A percentile compares a stretch with the other conserved stretches of the same genome.
These are phyloP conservation scores for Mnemiopsis leidyi DNA, from an alignment of 37 sponge, comb jelly and placozoan genomes.

Conservation along the genomic window DNA sequence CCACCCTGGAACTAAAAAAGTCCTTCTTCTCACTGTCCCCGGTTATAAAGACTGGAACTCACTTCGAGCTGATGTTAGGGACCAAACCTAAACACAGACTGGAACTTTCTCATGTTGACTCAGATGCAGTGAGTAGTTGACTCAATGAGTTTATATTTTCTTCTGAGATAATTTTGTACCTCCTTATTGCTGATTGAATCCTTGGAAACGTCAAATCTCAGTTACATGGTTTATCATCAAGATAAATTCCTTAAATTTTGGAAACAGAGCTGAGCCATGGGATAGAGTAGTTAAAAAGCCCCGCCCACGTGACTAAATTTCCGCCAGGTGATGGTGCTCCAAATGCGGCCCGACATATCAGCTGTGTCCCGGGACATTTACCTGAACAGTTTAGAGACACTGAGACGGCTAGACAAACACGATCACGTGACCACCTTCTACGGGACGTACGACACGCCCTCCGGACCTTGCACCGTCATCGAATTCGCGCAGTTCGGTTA, in stretches of 20 bases:
- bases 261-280: no score
- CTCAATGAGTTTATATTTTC: no score
- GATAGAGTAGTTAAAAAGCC: no score
- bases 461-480: background rate
- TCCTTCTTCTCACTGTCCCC: background rate
- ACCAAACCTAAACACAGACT: conserved; percentile 18
- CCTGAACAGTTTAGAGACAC: background rate
- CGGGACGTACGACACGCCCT: background rate
- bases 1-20: background rate
- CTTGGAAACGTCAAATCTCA: no score
- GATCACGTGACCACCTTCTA: conserved; percentile 3
- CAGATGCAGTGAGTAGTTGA: background rate
- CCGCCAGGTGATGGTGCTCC: background rate
- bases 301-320: no score
- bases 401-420: background rate
- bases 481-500: background rate
- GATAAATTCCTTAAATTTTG: no score
- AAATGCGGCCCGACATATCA: background rate
- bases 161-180: no score
- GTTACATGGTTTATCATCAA: no score
- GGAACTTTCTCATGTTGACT: background rate
- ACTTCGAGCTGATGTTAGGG: conserved; percentile 3
- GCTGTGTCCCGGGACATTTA: background rate
- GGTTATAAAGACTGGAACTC: background rate
- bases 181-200: no score